phyloP scores from a whole-genome alignment of 37 sponge, comb jelly and placozoan genomes.

The Agelas oroides region DNA sequence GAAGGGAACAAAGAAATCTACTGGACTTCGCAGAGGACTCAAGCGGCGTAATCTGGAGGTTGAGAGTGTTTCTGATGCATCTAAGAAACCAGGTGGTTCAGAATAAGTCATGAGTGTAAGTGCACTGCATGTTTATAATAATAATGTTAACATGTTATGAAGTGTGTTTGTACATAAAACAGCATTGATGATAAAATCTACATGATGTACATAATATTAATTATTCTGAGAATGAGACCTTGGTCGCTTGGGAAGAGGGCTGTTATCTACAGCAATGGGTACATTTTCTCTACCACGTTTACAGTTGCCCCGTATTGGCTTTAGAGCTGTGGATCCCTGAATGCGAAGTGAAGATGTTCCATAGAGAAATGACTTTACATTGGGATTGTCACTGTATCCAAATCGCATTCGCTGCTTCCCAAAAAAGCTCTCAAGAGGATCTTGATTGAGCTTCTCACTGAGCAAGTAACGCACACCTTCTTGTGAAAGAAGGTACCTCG shows the following conservation, averaged over 20 bases:
- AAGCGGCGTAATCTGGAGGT: too few species aligned
- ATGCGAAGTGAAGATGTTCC: slow-evolving; percentile 37
- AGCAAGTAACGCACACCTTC: slow-evolving; percentile 28
- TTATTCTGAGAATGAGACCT: not conserved
- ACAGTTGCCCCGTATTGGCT: slow-evolving; percentile 44
- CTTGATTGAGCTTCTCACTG: slow-evolving; percentile 19
- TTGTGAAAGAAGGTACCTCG: slow-evolving; percentile 22
- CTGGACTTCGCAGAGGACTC: too few species aligned
- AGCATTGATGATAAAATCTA: not conserved
- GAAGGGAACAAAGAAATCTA: too few species aligned
- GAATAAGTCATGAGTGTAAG: too few species aligned
- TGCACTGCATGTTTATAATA: too few species aligned
- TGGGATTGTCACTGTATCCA: slow-evolving; percentile 41
- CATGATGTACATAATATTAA: not conserved
- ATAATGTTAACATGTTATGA: too few species aligned
- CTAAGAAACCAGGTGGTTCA: too few species aligned
- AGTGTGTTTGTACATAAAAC: too few species aligned
- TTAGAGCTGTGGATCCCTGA: slow-evolving; percentile 33
- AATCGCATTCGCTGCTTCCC: slow-evolving; percentile 40
- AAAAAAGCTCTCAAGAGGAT: slow-evolving; percentile 36
- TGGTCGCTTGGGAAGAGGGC: slow-evolving; percentile 28
- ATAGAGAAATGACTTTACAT: slow-evolving; percentile 25
- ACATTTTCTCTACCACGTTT: slow-evolving; percentile 12
- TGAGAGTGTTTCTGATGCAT: too few species aligned
- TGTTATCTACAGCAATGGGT: slow-evolving; percentile 32